Percentiles rank a stretch among this genome's conserved stretches.
Evolutionary conservation across 2,113 vertebrate genomes (phyloP).

Genomic region (Hippocampus mohnikei): DNA sequence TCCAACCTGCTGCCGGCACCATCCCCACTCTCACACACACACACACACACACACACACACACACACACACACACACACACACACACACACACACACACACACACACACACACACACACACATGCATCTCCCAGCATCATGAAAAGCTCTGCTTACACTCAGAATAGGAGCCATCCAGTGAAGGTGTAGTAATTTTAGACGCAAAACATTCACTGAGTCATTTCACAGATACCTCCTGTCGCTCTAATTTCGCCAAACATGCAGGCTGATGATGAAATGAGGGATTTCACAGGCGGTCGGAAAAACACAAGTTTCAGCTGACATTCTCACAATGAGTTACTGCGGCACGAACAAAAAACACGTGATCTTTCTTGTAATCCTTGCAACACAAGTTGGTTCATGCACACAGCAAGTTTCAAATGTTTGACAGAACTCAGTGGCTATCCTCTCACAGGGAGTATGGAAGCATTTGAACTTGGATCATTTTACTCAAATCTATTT

Average conservation of each 20-base stretch:
- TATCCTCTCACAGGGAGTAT: slow-evolving; percentile 22
- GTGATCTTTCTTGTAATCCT: slow-evolving; percentile 44
- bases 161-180: slow-evolving; percentile 55
- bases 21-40: slow-evolving; percentile 17
- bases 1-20: slow-evolving; percentile 28
- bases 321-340: slow-evolving; percentile 55
- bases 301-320: slow-evolving; percentile 47
- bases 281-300: slow-evolving; percentile 50
- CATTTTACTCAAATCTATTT: slow-evolving; percentile 32
- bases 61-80: too few relatives aligned
- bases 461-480: slow-evolving; percentile 25
- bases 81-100: too few relatives aligned
- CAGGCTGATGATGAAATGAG: slow-evolving; percentile 48
- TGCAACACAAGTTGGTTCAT: slow-evolving; percentile 50
- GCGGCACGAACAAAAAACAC: slow-evolving; percentile 43
- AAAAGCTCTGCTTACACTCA: slow-evolving; percentile 57
- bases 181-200: slow-evolving; percentile 56
- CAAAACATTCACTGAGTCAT: slow-evolving; percentile 38
- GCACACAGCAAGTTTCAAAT: slow-evolving; percentile 50
- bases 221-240: slow-evolving; percentile 38
- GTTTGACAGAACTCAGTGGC: slow-evolving; percentile 49
- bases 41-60: too few relatives aligned
- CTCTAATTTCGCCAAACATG: slow-evolving; percentile 58
- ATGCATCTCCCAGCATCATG: slow-evolving; percentile 25
- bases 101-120: too few relatives aligned